These are phyloP conservation scores for Podiceps cristatus DNA, from an alignment of 2,113 vertebrate genomes.

Conservation along the genomic window DNA sequence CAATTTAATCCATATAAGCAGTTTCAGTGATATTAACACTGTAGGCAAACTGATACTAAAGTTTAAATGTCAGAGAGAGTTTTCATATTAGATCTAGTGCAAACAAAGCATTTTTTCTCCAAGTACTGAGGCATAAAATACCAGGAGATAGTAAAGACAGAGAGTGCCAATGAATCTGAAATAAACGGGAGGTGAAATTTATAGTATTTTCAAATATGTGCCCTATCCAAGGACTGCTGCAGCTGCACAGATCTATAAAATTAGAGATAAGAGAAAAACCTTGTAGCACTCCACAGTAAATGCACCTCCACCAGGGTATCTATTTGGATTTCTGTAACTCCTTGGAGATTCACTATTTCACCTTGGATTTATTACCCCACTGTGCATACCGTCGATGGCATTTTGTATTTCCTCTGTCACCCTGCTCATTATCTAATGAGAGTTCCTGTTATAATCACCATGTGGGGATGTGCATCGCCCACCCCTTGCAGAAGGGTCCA, in stretches of 20 bases:
- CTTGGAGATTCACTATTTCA: conserved; percentile 27
- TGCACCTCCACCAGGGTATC: background rate
- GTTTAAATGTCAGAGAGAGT: conserved; percentile 76
- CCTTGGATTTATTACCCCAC: conserved; percentile 19
- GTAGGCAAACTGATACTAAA: conserved; percentile 75
- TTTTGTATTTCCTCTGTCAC: background rate
- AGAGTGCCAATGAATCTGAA: conserved; percentile 62
- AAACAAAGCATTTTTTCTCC: conserved; percentile 71
- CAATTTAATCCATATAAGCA: conserved; percentile 72
- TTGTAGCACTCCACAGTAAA: background rate
- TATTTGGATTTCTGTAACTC: conserved; percentile 35
- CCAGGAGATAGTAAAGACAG: conserved; percentile 69
- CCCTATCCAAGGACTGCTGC: conserved; percentile 56
- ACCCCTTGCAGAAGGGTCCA: background rate
- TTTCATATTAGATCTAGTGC: conserved; percentile 71
- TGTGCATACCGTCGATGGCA: background rate
- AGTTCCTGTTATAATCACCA: background rate
- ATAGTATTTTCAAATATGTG: conserved; percentile 63
- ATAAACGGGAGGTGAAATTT: conserved; percentile 70
- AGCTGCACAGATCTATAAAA: conserved; percentile 57
- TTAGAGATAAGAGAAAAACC: conserved; percentile 45
- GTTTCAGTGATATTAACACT: conserved; percentile 73
- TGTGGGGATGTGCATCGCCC: background rate
- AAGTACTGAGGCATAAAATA: conserved; percentile 72
- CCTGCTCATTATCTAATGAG: background rate